Conservation (phyloP, 2,113 vertebrate species). For the Heterotilapia buettikoferi region DNA sequence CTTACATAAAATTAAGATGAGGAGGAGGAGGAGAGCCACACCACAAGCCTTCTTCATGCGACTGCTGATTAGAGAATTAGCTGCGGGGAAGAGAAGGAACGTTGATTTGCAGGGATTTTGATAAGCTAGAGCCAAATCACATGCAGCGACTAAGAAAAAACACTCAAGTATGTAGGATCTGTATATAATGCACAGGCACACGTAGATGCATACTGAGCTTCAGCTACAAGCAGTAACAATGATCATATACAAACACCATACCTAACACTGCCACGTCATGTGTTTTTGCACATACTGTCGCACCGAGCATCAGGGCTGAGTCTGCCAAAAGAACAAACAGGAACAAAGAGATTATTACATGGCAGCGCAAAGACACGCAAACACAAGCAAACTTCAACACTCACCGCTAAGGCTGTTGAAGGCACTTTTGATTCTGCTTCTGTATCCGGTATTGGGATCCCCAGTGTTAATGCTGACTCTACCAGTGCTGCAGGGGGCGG, state of each 20-base stretch:
- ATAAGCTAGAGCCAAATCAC: slow-evolving; percentile 8
- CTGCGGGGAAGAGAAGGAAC: slow-evolving; percentile 5
- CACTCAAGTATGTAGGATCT: background rate
- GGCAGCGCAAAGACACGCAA: background rate
- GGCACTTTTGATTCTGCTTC: background rate
- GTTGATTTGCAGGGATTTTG: background rate
- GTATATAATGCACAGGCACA: background rate
- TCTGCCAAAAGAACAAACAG: background rate
- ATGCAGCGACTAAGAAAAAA: background rate
- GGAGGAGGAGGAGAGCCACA: slow-evolving; percentile 29
- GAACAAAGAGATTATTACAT: background rate
- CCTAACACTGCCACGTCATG: background rate
- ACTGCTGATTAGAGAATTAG: background rate
- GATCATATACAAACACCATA: background rate
- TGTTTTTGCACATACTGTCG: background rate
- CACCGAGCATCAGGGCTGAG: background rate
- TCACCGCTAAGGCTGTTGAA: slow-evolving; percentile 6
- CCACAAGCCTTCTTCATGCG: slow-evolving; percentile 33
- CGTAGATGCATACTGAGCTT: background rate
- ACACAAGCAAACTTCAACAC: background rate
- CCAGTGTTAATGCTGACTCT: background rate
- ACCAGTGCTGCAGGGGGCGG: background rate
- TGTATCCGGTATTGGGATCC: background rate
- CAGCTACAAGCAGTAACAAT: background rate
- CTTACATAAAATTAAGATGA: slow-evolving; percentile 51